phyloP scores from a whole-genome alignment of 2,113 vertebrate genomes.

The Toxotes jaculatrix region DNA sequence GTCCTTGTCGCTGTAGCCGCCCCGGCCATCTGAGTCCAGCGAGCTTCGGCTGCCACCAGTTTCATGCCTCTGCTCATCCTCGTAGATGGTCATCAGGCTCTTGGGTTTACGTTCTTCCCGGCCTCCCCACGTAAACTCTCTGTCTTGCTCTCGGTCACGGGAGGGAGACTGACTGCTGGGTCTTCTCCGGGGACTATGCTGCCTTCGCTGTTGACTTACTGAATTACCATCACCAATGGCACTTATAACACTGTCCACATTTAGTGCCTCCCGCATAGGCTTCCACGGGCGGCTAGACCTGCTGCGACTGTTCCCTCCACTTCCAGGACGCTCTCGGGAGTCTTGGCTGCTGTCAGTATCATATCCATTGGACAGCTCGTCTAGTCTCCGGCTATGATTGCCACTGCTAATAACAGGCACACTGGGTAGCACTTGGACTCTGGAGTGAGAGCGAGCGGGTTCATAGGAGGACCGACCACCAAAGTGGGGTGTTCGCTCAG shows the following conservation, averaged over 20 bases:
- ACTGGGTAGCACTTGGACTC: slow-evolving; percentile 64
- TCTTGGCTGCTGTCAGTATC: slow-evolving; percentile 94
- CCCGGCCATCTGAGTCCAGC: slow-evolving; percentile 87
- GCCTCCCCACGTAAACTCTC: slow-evolving; percentile 76
- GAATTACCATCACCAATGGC: slow-evolving; percentile 62
- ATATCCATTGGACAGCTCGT: slow-evolving; percentile 83
- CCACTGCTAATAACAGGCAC: slow-evolving; percentile 31
- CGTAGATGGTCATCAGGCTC: slow-evolving; percentile 95
- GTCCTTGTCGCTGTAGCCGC: slow-evolving; percentile 81
- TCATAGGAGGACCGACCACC: slow-evolving; percentile 72
- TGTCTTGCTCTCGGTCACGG: slow-evolving; percentile 76
- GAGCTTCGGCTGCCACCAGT: slow-evolving; percentile 88
- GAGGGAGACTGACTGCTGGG: slow-evolving; percentile 73
- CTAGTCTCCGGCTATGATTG: slow-evolving; percentile 67
- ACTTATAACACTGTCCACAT: slow-evolving; percentile 93
- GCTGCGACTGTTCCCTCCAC: slow-evolving; percentile 74
- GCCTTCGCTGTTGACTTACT: slow-evolving; percentile 58
- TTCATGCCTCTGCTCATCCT: slow-evolving; percentile 91
- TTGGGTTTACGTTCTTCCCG: slow-evolving; percentile 89
- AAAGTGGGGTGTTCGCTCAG: slow-evolving; percentile 75
- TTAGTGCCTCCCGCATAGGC: slow-evolving; percentile 91
- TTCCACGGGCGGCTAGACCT: slow-evolving; percentile 87
- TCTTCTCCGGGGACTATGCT: slow-evolving; percentile 86
- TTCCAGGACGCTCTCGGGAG: slow-evolving; percentile 83
- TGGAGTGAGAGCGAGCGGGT: slow-evolving; percentile 56